Evolutionary conservation across 2,888 invertebrate genomes (phyloP).

Genomic region (Augochlorella aurata): DNA sequence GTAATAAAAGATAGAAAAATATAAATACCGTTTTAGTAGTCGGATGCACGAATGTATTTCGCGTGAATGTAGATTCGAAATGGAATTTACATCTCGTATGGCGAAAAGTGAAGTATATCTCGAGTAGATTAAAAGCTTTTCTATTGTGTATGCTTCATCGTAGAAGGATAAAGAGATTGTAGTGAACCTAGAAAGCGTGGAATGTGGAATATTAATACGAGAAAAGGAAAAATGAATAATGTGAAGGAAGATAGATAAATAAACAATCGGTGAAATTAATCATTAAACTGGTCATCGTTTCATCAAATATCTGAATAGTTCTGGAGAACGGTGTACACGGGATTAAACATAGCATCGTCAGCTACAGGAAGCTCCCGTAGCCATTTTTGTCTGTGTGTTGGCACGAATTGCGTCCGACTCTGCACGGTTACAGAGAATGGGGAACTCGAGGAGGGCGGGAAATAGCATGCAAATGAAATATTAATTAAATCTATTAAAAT

Average conservation of each 20-base stretch:
- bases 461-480: slow-evolving; percentile 79
- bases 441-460: slow-evolving; percentile 63
- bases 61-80: no score
- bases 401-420: slow-evolving; percentile 35
- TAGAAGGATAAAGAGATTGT: not conserved
- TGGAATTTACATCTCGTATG: no score
- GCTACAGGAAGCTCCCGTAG: slow-evolving; percentile 20
- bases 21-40: no score
- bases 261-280: not conserved
- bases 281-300: not conserved
- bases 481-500: slow-evolving; percentile 78
- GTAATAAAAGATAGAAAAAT: no score
- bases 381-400: slow-evolving; percentile 44
- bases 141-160: no score
- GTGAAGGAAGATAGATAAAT: not conserved
- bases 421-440: slow-evolving; percentile 49
- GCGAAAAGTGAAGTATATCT: no score
- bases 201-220: not conserved
- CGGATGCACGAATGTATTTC: no score
- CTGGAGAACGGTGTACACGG: not conserved
- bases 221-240: not conserved
- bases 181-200: not conserved
- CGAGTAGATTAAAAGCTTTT: no score
- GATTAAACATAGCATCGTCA: slow-evolving; percentile 36
- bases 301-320: not conserved